These are phyloP conservation scores for Tinea trinotella DNA, from an alignment of 2,888 invertebrate species.

Conservation along the genomic window DNA sequence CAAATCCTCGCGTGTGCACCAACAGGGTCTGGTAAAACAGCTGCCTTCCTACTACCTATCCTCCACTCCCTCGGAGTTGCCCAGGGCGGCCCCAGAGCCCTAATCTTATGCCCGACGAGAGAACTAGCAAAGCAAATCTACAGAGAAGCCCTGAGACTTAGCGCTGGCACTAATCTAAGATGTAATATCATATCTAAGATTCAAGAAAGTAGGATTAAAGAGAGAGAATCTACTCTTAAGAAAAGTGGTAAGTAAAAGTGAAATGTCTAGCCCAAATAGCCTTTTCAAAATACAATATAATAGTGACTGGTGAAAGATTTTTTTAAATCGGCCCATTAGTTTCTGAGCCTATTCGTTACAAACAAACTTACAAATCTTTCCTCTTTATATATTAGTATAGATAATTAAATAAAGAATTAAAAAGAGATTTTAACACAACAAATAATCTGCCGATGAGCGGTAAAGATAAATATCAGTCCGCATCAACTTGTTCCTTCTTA, in stretches of 20 bases:
- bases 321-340: too few species aligned
- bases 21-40: conserved; percentile 98
- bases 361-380: too few species aligned
- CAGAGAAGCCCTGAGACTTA: conserved; percentile 82
- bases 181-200: conserved; percentile 86
- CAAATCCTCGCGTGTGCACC: conserved; percentile 95
- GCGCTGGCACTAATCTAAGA: conserved; percentile 80
- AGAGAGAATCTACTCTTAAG: conserved; percentile 79
- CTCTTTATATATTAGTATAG: too few species aligned
- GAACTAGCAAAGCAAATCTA: conserved; percentile 95
- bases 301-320: too few species aligned
- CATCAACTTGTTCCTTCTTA: too few species aligned
- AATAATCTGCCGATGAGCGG: too few species aligned
- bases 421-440: too few species aligned
- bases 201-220: conserved; percentile 79
- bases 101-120: conserved; percentile 93
- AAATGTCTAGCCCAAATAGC: too few species aligned
- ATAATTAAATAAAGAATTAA: too few species aligned
- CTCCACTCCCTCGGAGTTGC: conserved; percentile 82
- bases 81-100: conserved; percentile 83
- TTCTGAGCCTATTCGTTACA: too few species aligned
- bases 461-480: too few species aligned
- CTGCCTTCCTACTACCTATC: conserved; percentile 93
- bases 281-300: too few species aligned
- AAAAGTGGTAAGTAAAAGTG: conserved; percentile 82